phyloP scores from a whole-genome alignment of 1,140 invertebrate genomes.

The Drosophila sp. region DNA sequence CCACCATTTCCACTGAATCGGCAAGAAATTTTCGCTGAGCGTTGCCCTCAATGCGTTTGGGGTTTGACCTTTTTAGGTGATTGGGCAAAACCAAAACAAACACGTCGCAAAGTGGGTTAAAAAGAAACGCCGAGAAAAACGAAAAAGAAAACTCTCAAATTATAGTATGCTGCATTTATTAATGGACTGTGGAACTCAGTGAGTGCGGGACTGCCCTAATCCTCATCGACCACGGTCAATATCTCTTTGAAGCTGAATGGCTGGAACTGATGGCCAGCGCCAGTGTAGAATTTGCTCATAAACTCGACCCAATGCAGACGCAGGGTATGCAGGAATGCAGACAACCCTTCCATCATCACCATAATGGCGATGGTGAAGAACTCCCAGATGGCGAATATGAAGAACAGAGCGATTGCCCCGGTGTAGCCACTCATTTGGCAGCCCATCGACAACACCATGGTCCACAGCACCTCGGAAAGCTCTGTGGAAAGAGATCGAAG shows the following conservation, averaged over 20 bases:
- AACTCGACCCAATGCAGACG: slow-evolving; percentile 99
- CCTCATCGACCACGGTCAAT: slow-evolving; percentile 85
- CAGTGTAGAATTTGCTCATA: slow-evolving; percentile 98
- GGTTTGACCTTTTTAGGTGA: slow-evolving; percentile 59
- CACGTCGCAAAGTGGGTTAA: slow-evolving; percentile 64
- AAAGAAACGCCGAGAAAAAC: neutral
- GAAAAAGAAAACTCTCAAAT: slow-evolving; percentile 13
- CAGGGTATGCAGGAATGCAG: slow-evolving; percentile 98
- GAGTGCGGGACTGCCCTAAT: slow-evolving; percentile 21
- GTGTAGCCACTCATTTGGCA: slow-evolving; percentile 54
- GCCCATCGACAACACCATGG: slow-evolving; percentile 88
- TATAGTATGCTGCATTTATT: slow-evolving; percentile 67
- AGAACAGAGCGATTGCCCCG: slow-evolving; percentile 85
- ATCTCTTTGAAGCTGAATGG: slow-evolving; percentile 97
- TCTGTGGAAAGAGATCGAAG: slow-evolving; percentile 81
- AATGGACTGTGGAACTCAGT: slow-evolving; percentile 38
- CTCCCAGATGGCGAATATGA: slow-evolving; percentile 93
- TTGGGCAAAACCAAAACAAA: slow-evolving; percentile 31
- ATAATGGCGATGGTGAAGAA: slow-evolving; percentile 95
- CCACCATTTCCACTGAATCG: slow-evolving; percentile 41
- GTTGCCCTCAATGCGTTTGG: slow-evolving; percentile 64
- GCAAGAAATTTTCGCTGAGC: slow-evolving; percentile 75
- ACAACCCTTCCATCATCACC: slow-evolving; percentile 98
- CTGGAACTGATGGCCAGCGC: slow-evolving; percentile 93
- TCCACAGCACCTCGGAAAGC: slow-evolving; percentile 98